phyloP scores from a whole-genome alignment of 2,797 vertebrate genomes.

The Anabacerthia variegaticeps region DNA sequence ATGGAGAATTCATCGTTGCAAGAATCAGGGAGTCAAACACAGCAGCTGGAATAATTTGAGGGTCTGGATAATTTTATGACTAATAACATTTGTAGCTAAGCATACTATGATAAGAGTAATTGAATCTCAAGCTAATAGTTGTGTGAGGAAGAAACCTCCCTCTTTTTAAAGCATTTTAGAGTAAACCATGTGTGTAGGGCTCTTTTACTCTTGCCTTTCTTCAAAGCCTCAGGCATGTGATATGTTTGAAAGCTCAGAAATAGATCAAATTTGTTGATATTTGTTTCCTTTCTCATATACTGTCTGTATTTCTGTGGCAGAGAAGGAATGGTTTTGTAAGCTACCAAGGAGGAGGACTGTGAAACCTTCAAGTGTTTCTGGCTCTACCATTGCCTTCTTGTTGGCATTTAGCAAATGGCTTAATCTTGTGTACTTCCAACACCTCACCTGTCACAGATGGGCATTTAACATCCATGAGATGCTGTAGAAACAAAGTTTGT shows the following conservation, averaged over 20 bases:
- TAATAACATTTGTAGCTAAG: slow-evolving; percentile 54
- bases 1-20: neutral
- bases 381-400: neutral
- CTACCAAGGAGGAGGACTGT: neutral
- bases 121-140: slow-evolving; percentile 33
- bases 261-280: neutral
- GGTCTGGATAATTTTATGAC: slow-evolving; percentile 54
- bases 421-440: neutral
- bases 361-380: neutral
- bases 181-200: neutral
- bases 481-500: neutral
- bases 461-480: neutral
- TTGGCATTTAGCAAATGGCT: neutral
- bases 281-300: neutral
- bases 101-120: slow-evolving; percentile 41
- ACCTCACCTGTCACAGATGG: neutral
- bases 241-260: neutral
- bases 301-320: neutral
- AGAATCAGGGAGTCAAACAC: neutral
- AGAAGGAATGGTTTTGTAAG: neutral
- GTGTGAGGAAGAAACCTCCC: neutral
- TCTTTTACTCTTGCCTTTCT: neutral
- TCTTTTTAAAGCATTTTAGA: neutral
- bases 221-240: neutral
- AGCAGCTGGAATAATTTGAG: slow-evolving; percentile 45